A percentile compares a stretch with the other conserved stretches of the same genome.
Conservation (phyloP, 2,797 vertebrate species). For the Schizopygopsis pylzovi region DNA sequence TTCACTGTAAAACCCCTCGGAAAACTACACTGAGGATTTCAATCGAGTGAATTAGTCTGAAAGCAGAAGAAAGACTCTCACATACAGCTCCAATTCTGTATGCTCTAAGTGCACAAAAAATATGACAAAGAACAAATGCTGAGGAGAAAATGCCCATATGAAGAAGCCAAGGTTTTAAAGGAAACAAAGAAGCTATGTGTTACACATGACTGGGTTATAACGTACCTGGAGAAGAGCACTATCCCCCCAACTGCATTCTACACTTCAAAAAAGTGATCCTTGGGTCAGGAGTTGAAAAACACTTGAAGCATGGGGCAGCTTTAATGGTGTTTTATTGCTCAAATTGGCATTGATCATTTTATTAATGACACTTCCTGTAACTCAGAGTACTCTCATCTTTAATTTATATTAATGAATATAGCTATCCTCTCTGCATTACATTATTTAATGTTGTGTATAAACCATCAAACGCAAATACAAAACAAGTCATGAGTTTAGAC, state of each 20-base stretch:
- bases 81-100: slow-evolving; percentile 15
- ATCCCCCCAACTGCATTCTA: background rate
- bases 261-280: slow-evolving; percentile 35
- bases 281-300: background rate
- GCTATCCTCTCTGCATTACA: slow-evolving; percentile 20
- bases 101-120: slow-evolving; percentile 4
- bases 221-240: slow-evolving; percentile 15
- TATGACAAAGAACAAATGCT: slow-evolving; percentile 10
- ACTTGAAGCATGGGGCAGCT: background rate
- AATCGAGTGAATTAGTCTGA: slow-evolving; percentile 48
- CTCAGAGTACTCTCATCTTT: slow-evolving; percentile 25
- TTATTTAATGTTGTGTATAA: slow-evolving; percentile 23
- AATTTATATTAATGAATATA: slow-evolving; percentile 30
- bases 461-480: background rate
- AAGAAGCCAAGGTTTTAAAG: slow-evolving; percentile 23
- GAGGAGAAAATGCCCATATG: slow-evolving; percentile 25
- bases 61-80: slow-evolving; percentile 20
- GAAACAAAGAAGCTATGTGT: slow-evolving; percentile 12
- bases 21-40: slow-evolving; percentile 65
- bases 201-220: slow-evolving; percentile 19
- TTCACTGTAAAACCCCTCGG: slow-evolving; percentile 68
- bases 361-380: slow-evolving; percentile 29
- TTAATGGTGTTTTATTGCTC: background rate
- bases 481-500: slow-evolving; percentile 2
- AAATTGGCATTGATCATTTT: slow-evolving; percentile 15